A percentile compares a stretch with the other conserved stretches of the same genome.
Evolutionary conservation across 2,113 vertebrate species (phyloP).

Genomic region (Leucopsar rothschildi): DNA sequence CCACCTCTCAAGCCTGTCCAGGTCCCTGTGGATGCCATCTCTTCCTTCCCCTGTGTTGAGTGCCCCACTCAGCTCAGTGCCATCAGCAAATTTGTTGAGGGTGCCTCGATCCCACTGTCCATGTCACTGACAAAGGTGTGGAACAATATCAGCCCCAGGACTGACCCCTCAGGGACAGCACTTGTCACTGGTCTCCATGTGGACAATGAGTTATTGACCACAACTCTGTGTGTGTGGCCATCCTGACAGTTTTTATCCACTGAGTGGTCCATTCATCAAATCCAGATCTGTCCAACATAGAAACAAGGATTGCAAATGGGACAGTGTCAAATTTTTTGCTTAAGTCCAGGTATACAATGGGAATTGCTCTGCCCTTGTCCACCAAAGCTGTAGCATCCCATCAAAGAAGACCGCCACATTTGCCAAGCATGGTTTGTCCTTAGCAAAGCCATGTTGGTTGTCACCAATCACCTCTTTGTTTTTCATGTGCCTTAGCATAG

Average conservation of each 20-base stretch:
- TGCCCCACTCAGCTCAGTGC: background rate
- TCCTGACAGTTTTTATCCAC: background rate
- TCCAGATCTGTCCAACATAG: background rate
- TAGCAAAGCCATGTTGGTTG: background rate
- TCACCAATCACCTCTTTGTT: background rate
- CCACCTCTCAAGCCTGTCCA: background rate
- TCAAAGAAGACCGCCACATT: background rate
- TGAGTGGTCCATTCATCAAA: background rate
- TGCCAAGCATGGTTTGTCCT: background rate
- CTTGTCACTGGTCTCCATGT: fast-evolving
- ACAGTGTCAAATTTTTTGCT: background rate
- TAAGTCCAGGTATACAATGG: background rate
- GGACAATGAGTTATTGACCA: background rate
- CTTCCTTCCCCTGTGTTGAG: background rate
- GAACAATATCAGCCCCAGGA: fast-evolving
- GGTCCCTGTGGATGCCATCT: background rate
- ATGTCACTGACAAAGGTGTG: background rate
- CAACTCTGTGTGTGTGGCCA: background rate
- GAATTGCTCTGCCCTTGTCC: background rate
- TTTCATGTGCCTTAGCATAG: background rate
- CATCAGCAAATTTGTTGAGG: too few relatives aligned
- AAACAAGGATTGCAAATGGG: background rate
- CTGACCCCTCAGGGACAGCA: fast-evolving
- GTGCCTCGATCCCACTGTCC: background rate
- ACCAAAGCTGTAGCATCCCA: background rate